A percentile compares a stretch with the other conserved stretches of the same genome.
Evolutionary conservation across 2,888 invertebrate species (phyloP).

Genomic region (Acronicta aceris): DNA sequence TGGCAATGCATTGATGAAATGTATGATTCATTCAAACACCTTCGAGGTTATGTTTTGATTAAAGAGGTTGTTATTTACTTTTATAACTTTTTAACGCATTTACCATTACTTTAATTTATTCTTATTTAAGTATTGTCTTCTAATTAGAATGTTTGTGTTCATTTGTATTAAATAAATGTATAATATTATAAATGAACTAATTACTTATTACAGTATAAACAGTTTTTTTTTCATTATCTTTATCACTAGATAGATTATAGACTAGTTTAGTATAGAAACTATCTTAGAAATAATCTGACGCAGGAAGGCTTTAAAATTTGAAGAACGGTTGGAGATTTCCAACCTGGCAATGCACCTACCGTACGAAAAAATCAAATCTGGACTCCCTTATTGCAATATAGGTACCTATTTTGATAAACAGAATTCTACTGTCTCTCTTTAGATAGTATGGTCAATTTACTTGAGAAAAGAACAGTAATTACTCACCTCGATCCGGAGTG

Average conservation of each 20-base stretch:
- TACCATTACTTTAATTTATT: too few species aligned
- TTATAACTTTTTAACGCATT: not conserved
- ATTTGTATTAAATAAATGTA: too few species aligned
- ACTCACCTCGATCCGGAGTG: conserved; percentile 57
- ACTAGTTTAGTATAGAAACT: not conserved
- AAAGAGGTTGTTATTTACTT: conserved; percentile 5
- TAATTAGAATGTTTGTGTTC: too few species aligned
- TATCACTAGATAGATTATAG: too few species aligned
- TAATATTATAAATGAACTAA: not conserved
- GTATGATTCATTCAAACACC: conserved; percentile 63
- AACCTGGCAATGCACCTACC: not conserved
- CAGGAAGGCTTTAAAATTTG: too few species aligned
- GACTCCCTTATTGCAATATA: not conserved
- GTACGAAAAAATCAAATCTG: not conserved
- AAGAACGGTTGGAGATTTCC: too few species aligned
- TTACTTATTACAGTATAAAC: conserved; percentile 2
- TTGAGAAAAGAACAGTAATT: conserved; percentile 46
- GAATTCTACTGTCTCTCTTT: too few species aligned
- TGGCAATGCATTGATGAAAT: conserved; percentile 57
- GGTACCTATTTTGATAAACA: too few species aligned
- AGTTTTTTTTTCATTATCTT: not conserved
- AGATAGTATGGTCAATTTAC: conserved; percentile 35
- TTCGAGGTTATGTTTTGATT: conserved; percentile 68
- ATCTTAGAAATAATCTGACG: too few species aligned
- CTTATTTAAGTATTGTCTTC: too few species aligned